Evolutionary conservation across 2,888 invertebrate genomes (phyloP), one percentile per base, ranked within the genome.

Genomic region (Oscheius sp.): DNA sequence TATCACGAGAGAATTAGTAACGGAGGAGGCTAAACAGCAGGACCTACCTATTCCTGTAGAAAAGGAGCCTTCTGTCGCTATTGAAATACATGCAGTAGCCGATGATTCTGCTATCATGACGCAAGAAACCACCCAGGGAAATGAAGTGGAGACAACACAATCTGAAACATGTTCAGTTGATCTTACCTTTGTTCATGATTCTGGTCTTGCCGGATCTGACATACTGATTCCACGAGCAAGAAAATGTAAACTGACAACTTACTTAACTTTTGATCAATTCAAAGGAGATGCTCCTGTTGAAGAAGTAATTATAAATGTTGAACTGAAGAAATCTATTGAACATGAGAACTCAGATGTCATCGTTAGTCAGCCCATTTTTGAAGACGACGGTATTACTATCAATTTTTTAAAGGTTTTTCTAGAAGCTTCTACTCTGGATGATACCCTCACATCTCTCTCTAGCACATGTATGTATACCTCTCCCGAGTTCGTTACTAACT

Each of bases 341-440:
- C 62, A 66, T 47, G 72, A 71, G 28, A 47, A 68, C 5, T 73
- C 77, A 1, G 74, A 73, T 36, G 77, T 77, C 17, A 70, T 77
- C 38, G 71, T 77, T n/a, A 63, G 70, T 0, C 72, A 77, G 64
- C 66, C 72, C 12, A 65, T 72, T 28, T 72, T 66, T 45, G 77
- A 77, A 64, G 77, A 77, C 47, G 77, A 74, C 64, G 76, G 76
- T 76, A 41, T 20, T 20, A n/a, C 22, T 32, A 14, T n/a, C 36
- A 14, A 14, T 54, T 33, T 12, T n/a, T 12, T 4, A 45, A 32
- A 38, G 2, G 2, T 54, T 2, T 14, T 69, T 80, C 56, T 63
- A 80, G 80, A 81, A 71, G 75, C 75, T 14, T 80, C 80, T 0
- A 80, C 80, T 0, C 70, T 78, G n/a, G 78, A 78, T 22, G 80